These are phyloP conservation scores for Melopsittacus undulatus DNA, from an alignment of 2,797 vertebrate species.

Conservation along the genomic window DNA sequence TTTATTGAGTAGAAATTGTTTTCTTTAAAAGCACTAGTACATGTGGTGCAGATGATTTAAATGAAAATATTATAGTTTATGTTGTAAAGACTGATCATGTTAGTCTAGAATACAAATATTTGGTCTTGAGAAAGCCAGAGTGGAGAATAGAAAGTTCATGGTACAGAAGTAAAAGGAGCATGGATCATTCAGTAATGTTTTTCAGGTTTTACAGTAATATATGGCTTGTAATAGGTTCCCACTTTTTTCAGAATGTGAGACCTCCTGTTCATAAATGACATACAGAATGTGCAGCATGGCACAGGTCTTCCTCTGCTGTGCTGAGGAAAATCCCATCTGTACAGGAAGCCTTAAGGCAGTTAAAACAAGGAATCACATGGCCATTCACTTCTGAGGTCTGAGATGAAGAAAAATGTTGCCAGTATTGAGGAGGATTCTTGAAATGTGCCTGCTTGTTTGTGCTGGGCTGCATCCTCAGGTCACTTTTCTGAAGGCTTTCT, in stretches of 20 bases:
- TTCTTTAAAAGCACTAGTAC: background rate
- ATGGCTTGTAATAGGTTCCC: background rate
- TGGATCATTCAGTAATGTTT: background rate
- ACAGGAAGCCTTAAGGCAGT: background rate
- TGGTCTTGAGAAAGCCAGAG: background rate
- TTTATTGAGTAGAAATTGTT: background rate
- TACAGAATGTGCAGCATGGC: background rate
- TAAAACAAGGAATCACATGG: background rate
- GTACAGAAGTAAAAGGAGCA: background rate
- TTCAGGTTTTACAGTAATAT: background rate
- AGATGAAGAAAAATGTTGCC: background rate
- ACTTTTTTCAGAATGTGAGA: background rate
- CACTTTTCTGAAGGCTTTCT: background rate
- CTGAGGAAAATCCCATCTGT: background rate
- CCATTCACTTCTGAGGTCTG: background rate
- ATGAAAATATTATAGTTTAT: background rate
- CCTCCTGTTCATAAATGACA: background rate
- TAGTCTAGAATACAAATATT: background rate
- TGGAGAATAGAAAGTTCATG: background rate
- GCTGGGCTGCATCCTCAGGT: background rate
- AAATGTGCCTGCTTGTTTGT: background rate
- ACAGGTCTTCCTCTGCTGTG: background rate
- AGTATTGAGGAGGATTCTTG: background rate
- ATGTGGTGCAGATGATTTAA: background rate
- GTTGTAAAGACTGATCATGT: background rate